Evolutionary conservation across 2,888 invertebrate species (phyloP).

Genomic region (Platycnemis pennipes): DNA sequence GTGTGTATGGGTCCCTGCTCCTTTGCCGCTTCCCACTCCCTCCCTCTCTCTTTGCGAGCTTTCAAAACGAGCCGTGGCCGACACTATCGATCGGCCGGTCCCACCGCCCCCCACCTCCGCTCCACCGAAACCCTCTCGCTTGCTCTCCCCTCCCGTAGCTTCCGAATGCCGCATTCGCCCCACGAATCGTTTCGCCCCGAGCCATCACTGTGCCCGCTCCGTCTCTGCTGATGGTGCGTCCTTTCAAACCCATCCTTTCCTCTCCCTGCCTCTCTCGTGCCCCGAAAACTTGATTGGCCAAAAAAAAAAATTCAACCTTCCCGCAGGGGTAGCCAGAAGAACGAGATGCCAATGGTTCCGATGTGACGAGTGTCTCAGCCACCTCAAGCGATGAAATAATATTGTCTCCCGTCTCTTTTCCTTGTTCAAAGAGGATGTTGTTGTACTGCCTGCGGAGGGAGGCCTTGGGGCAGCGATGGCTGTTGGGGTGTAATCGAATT

Average conservation of each 20-base stretch:
- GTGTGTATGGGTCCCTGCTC: background rate
- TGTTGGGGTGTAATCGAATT: background rate
- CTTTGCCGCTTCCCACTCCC: background rate
- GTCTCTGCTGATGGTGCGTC: too few relatives aligned
- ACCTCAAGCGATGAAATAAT: background rate
- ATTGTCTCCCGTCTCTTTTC: background rate
- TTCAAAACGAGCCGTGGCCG: constrained; percentile 71
- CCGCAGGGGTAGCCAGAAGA: background rate
- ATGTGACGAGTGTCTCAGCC: background rate
- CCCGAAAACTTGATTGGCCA: background rate
- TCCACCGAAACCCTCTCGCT: background rate
- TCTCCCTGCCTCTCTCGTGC: background rate
- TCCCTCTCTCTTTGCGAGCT: constrained; percentile 68
- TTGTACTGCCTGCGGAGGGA: background rate
- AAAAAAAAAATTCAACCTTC: background rate
- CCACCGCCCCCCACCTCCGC: constrained; percentile 65
- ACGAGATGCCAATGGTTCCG: too few relatives aligned
- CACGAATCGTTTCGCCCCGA: background rate
- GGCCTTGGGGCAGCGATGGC: background rate
- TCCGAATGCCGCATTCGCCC: constrained; percentile 44
- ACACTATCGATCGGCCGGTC: constrained; percentile 68
- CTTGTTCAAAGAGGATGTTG: background rate
- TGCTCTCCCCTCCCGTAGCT: background rate
- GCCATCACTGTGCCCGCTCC: constrained; percentile 31
- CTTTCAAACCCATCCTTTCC: background rate